Percentiles rank a stretch among this genome's conserved stretches.
These are phyloP conservation scores for Silvanus unidentatus DNA, from an alignment of 2,888 invertebrate species.

Conservation along the genomic window DNA sequence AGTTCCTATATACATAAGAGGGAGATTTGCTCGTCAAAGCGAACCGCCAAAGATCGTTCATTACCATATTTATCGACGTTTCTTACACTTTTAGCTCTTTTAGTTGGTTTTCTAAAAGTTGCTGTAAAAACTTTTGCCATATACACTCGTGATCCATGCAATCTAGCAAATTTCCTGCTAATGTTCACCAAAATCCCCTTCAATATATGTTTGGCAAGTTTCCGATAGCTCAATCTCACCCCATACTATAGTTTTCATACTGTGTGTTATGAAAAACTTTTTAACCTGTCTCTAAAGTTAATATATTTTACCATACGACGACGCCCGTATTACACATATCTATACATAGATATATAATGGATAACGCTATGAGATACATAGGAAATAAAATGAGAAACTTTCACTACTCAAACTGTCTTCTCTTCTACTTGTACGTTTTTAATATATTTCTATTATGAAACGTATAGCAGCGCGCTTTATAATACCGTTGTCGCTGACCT, in stretches of 20 bases:
- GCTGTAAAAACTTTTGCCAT: slow-evolving; percentile 29
- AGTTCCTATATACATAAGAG: slow-evolving; percentile 25
- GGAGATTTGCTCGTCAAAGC: slow-evolving; percentile 27
- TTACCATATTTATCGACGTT: slow-evolving; percentile 39
- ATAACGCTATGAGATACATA: no score
- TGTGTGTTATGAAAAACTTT: slow-evolving; percentile 38
- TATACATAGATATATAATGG: background rate
- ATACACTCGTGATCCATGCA: slow-evolving; percentile 29
- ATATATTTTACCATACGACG: slow-evolving; percentile 36
- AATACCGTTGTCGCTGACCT: background rate
- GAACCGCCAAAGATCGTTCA: slow-evolving; percentile 30
- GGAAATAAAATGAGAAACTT: slow-evolving; percentile 15
- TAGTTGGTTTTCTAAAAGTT: slow-evolving; percentile 1
- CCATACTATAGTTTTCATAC: slow-evolving; percentile 28
- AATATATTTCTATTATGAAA: no score
- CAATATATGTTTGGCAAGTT: slow-evolving; percentile 19
- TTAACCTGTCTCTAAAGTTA: slow-evolving; percentile 39
- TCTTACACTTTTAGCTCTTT: slow-evolving; percentile 8
- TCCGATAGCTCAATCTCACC: slow-evolving; percentile 26
- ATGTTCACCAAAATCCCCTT: slow-evolving; percentile 29
- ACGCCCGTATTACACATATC: background rate
- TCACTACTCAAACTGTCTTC: slow-evolving; percentile 15
- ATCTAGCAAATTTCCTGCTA: slow-evolving; percentile 37
- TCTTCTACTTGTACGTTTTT: slow-evolving; percentile 11
- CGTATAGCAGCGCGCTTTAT: background rate